Percentiles rank a stretch among this genome's conserved stretches.
Conservation (phyloP, 2,113 vertebrate genomes). For the Tautogolabrus adspersus region DNA sequence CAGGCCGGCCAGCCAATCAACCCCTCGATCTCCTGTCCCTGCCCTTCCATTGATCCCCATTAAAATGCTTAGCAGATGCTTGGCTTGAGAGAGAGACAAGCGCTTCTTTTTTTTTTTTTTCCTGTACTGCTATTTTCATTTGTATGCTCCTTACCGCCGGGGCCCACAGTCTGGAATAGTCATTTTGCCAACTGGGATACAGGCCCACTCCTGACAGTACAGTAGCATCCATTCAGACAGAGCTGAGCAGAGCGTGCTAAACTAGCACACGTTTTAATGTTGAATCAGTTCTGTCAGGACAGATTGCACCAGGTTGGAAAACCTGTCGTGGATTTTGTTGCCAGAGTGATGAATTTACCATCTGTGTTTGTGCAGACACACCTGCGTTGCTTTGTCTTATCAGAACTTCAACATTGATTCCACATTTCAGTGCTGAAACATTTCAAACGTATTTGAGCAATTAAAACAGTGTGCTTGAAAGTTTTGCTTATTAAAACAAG, state of each 20-base stretch:
- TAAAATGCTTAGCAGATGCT: conserved; percentile 84
- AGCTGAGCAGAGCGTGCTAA: not conserved
- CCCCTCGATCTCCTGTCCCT: conserved; percentile 80
- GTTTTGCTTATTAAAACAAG: not conserved
- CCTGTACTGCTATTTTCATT: conserved; percentile 70
- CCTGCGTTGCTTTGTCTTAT: conserved; percentile 43
- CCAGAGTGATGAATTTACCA: conserved; percentile 32
- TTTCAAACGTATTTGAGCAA: too few relatives aligned
- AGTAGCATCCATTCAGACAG: conserved; percentile 73
- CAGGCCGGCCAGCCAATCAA: conserved; percentile 79
- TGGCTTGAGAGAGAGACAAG: conserved; percentile 68
- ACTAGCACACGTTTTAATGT: conserved; percentile 22
- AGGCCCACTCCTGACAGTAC: conserved; percentile 64
- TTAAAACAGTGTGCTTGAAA: too few relatives aligned
- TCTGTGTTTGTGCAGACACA: conserved; percentile 20
- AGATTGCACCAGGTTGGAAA: conserved; percentile 3
- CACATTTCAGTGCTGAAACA: not conserved
- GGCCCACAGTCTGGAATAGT: conserved; percentile 72
- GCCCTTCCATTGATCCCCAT: conserved; percentile 83
- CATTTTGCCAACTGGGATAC: conserved; percentile 74
- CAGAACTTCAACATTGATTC: not conserved
- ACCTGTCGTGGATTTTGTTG: conserved; percentile 2
- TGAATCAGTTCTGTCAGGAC: conserved; percentile 31
- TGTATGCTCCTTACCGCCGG: conserved; percentile 60
- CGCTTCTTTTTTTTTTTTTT: conserved; percentile 24